A percentile compares a stretch with the other conserved stretches of the same genome.
phyloP scores from a whole-genome alignment of 1,140 invertebrate species.

The Drosophila subpulchrella region DNA sequence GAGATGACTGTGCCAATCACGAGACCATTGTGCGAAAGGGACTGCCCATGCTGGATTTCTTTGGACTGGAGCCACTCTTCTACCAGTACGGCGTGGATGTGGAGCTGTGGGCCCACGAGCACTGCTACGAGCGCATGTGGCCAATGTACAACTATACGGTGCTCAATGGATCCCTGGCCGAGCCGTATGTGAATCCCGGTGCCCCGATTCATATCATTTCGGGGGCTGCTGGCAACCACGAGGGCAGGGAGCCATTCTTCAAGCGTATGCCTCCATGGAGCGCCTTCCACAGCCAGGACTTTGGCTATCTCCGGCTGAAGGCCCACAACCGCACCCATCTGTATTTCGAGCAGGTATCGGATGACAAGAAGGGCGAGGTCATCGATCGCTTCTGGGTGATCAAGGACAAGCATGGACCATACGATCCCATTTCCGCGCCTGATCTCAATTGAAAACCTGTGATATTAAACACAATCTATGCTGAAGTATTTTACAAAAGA shows the following conservation, averaged over 20 bases:
- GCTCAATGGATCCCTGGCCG: conserved; percentile 91
- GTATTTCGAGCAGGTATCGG: conserved; percentile 96
- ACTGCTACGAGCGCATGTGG: conserved; percentile 97
- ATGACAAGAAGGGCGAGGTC: conserved; percentile 89
- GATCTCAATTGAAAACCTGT: conserved; percentile 5
- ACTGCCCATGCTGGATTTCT: conserved; percentile 89
- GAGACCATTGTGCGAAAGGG: conserved; percentile 91
- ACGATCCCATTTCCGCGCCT: conserved; percentile 19
- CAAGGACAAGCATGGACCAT: conserved; percentile 87
- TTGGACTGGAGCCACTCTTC: conserved; percentile 94
- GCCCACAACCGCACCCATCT: conserved; percentile 94
- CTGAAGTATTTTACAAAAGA: background rate
- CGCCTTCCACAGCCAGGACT: conserved; percentile 87
- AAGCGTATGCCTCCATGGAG: conserved; percentile 75
- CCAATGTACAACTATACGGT: conserved; percentile 95
- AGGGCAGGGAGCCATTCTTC: conserved; percentile 86
- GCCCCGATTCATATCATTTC: conserved; percentile 97
- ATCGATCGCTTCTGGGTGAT: conserved; percentile 92
- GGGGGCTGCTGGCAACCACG: conserved; percentile 94
- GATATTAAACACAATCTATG: conserved; percentile 1
- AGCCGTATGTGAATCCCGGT: conserved; percentile 93
- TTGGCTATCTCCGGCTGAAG: conserved; percentile 95
- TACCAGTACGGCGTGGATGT: conserved; percentile 96
- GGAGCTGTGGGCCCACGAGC: conserved; percentile 98
- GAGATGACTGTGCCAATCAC: conserved; percentile 94